Evolutionary conservation across 1,140 invertebrate genomes (phyloP).

Genomic region (Drosophila persimilis): DNA sequence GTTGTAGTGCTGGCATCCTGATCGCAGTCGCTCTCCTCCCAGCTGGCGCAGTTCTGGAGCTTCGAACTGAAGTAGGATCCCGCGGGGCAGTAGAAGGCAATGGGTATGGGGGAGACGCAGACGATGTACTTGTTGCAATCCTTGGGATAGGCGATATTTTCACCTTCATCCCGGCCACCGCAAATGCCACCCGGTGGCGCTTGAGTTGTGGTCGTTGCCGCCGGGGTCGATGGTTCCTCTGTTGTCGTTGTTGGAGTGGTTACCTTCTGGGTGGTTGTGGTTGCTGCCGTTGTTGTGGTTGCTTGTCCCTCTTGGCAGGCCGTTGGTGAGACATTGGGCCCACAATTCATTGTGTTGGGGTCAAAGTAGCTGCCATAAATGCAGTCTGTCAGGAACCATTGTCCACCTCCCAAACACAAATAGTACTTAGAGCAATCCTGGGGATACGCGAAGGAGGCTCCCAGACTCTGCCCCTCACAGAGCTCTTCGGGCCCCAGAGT

Average conservation of each 20-base stretch:
- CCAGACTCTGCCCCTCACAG: conserved; percentile 27
- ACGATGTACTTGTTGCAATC: conserved; percentile 75
- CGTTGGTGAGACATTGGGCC: conserved; percentile 53
- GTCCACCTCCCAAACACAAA: conserved; percentile 47
- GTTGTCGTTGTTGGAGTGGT: conserved; percentile 35
- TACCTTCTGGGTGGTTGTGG: conserved; percentile 18
- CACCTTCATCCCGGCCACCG: conserved; percentile 38
- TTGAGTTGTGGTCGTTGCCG: conserved; percentile 25
- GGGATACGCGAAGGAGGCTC: conserved; percentile 45
- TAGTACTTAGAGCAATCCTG: conserved; percentile 59
- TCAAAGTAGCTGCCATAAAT: conserved; percentile 53
- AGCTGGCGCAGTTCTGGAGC: conserved; percentile 42
- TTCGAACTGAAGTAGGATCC: conserved; percentile 54
- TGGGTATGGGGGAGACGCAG: conserved; percentile 65
- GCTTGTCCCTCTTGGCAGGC: conserved; percentile 48
- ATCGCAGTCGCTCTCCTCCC: conserved; percentile 67
- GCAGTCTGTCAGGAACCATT: conserved; percentile 42
- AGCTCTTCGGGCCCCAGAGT: conserved; percentile 52
- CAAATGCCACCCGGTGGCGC: conserved; percentile 53
- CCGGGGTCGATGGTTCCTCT: background rate
- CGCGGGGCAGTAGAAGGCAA: conserved; percentile 63
- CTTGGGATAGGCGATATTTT: conserved; percentile 64
- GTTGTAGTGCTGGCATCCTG: conserved; percentile 45
- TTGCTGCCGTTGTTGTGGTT: conserved; percentile 24
- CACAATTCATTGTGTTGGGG: conserved; percentile 53